Evolutionary conservation across 2,888 invertebrate genomes (phyloP).

Genomic region (Elegia similella): DNA sequence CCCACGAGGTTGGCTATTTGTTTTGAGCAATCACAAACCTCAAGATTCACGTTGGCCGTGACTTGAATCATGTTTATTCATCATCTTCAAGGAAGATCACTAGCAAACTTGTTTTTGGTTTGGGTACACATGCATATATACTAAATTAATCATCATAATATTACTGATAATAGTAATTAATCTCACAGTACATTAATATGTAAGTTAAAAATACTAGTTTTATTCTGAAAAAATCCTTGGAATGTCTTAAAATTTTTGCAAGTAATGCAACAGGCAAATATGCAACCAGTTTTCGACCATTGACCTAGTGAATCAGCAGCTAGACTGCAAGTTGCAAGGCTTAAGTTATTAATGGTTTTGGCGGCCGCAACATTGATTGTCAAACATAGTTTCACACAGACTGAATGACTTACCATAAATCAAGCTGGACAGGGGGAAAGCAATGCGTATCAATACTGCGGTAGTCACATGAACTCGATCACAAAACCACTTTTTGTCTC

Average conservation of each 20-base stretch:
- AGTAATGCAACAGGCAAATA: conserved; percentile 9
- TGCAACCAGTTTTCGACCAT: conserved; percentile 22
- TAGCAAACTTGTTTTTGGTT: not conserved
- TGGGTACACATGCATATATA: conserved; percentile 5
- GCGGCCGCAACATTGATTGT: conserved; percentile 26
- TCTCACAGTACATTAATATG: not conserved
- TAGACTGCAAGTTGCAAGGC: conserved; percentile 6
- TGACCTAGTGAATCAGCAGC: conserved; percentile 22
- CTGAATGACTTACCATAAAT: conserved; percentile 68
- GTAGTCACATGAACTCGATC: conserved; percentile 65
- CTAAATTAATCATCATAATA: not conserved
- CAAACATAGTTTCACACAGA: conserved; percentile 27
- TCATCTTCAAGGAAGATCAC: not conserved
- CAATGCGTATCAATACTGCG: conserved; percentile 62
- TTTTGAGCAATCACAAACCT: not conserved
- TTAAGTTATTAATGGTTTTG: conserved; percentile 12
- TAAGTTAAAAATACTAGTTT: not conserved
- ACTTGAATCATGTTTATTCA: conserved; percentile 7
- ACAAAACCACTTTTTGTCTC: conserved; percentile 67
- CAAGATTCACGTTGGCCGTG: not conserved
- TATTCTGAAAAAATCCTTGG: conserved; percentile 5
- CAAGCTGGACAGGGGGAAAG: conserved; percentile 61
- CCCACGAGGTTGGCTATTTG: conserved; percentile 35
- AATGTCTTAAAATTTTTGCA: not conserved
- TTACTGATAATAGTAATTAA: no score